Conservation (phyloP, 2,797 vertebrate genomes). For the Scleropages formosus region DNA sequence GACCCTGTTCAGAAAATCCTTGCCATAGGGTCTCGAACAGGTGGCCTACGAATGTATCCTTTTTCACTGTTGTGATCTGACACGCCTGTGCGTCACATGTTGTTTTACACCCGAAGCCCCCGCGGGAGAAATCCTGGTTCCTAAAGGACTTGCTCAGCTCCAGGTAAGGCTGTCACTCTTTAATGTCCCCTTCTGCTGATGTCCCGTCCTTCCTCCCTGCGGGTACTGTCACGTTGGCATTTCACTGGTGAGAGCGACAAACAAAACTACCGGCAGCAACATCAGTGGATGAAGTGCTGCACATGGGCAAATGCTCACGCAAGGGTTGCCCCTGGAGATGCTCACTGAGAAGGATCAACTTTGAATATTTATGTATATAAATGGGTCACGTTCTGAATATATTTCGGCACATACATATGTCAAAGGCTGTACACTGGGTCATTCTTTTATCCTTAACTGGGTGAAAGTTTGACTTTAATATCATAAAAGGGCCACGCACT, state of each 20-base stretch:
- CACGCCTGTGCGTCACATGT: constrained; percentile 22
- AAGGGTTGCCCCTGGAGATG: background rate
- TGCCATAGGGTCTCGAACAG: constrained; percentile 89
- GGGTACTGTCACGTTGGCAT: background rate
- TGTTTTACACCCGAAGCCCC: constrained; percentile 6
- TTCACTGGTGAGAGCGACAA: background rate
- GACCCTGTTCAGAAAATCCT: constrained; percentile 97
- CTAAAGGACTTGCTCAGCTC: background rate
- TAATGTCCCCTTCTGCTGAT: constrained; percentile 6
- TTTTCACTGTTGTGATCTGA: constrained; percentile 47
- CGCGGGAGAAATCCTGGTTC: background rate
- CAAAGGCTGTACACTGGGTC: background rate
- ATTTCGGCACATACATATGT: background rate
- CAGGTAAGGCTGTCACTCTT: constrained; percentile 25
- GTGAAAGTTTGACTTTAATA: constrained; percentile 17
- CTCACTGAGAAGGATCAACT: background rate
- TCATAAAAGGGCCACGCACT: background rate
- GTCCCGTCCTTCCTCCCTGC: background rate
- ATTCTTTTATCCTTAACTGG: constrained; percentile 3
- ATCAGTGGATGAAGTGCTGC: background rate
- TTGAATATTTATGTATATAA: constrained; percentile 20
- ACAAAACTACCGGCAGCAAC: background rate
- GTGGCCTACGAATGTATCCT: constrained; percentile 98
- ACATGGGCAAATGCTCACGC: background rate
- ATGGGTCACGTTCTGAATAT: constrained; percentile 14